Base-by-base conservation (phyloP, 2,113 vertebrate genomes). In the Lampris incognitus region DNA sequence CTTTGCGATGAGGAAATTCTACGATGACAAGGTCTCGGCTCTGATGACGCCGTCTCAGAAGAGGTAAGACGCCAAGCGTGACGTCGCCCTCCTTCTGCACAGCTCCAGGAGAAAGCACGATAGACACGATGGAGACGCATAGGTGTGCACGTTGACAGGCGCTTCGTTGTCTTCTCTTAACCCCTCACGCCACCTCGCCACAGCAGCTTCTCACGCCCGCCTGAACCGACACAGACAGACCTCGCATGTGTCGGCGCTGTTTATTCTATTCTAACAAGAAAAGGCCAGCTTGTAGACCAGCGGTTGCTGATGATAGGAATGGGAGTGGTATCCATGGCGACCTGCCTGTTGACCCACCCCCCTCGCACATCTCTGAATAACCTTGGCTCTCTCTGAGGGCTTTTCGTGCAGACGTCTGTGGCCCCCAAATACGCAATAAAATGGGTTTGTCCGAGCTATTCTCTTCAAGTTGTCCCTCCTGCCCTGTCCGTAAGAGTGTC, bases 1-100 rank as follows among this genome's bases (percentile, higher is more conserved):
- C 81, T 99, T 99, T 63, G 98, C 98, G 38, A 99, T 99, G 98
- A 98, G 97, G 94, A 98, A 98, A 86, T 99, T 97, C 92, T 97
- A 97, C 13, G 97, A 99, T 81, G 98, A 99, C 91, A 99, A 99
- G 92, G 95, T 99, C 81, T 96, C 97, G 38, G 92, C 95, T 54
- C 86, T 98, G 90, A 99, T 99, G 96, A 97, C 97, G 68, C 97
- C 98, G 0, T 99, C 98, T 50, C 98, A 99, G 92, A 98, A 96
- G 86, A 94, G 98, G 98, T 99, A 95, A 85, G 85, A 74, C 69
- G 72, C 80, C 59, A 76, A 85, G 79, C 71, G 81, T 3, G 68
- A 78, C 42, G 73, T 83, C 71, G 36, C 85, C 84, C 87, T 82
- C 66, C 52, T 73, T 52, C 9, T 52, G 9, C 13, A 13, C 13